Conservation (phyloP, 2,113 vertebrate genomes). For the Gobius niger region DNA sequence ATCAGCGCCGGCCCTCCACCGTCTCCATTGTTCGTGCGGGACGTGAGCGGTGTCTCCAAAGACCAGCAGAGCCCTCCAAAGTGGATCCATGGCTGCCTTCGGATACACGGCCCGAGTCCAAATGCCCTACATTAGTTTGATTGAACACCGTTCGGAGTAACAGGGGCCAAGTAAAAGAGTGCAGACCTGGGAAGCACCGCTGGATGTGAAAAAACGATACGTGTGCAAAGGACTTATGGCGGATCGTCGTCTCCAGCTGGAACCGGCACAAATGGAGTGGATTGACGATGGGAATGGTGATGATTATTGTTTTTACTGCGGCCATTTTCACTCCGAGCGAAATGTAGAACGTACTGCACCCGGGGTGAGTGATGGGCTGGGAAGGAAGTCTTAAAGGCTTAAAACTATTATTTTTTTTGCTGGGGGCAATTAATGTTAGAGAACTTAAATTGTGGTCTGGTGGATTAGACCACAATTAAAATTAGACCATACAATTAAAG, state of each 20-base stretch:
- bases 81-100: not conserved
- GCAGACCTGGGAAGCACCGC: slow-evolving; percentile 1
- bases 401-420: not conserved
- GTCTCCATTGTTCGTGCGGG: not conserved
- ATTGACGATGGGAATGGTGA: not conserved
- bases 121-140: slow-evolving; percentile 24
- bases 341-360: not conserved
- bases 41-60: not conserved
- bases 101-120: slow-evolving; percentile 17
- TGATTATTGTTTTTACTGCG: slow-evolving; percentile 26
- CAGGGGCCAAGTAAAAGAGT: not conserved
- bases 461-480: no score
- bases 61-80: not conserved
- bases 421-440: no score
- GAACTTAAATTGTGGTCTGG: no score
- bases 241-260: not conserved
- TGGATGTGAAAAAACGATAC: not conserved
- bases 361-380: not conserved
- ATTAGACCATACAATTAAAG: no score
- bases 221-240: slow-evolving; percentile 1
- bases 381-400: slow-evolving; percentile 10
- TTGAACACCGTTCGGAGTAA: slow-evolving; percentile 20
- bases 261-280: not conserved
- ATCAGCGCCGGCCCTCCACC: not conserved
- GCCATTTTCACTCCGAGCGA: slow-evolving; percentile 33